phyloP scores from a whole-genome alignment of 2,797 vertebrate species.

The Antennarius maculatus region DNA sequence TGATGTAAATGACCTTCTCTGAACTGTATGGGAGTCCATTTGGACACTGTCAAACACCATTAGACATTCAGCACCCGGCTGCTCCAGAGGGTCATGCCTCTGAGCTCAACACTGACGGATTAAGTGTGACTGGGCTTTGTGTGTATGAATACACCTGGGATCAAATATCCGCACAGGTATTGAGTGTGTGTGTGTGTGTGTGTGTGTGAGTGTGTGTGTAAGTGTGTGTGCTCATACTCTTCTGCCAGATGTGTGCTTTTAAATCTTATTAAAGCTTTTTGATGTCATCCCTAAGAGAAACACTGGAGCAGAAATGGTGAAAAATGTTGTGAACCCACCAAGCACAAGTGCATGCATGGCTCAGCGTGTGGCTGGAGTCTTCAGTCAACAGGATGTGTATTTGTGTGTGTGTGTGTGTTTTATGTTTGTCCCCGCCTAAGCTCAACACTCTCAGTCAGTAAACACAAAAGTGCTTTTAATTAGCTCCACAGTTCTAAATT shows the following conservation, averaged over 20 bases:
- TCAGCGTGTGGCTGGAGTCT: slow-evolving; percentile 3
- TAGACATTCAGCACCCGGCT: slow-evolving; percentile 61
- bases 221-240: not conserved
- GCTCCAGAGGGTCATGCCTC: slow-evolving; percentile 62
- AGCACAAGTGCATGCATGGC: slow-evolving; percentile 5
- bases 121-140: slow-evolving; percentile 49
- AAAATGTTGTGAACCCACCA: slow-evolving; percentile 23
- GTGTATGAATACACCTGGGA: slow-evolving; percentile 20
- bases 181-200: too few relatives aligned
- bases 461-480: slow-evolving; percentile 77
- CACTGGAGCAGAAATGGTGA: not conserved
- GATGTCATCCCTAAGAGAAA: not conserved
- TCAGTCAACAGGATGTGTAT: slow-evolving; percentile 37
- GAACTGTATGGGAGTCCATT: slow-evolving; percentile 73
- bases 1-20: slow-evolving; percentile 74
- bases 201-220: not conserved
- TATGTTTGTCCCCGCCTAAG: slow-evolving; percentile 29
- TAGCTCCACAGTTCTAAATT: slow-evolving; percentile 70
- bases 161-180: slow-evolving; percentile 14
- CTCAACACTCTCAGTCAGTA: slow-evolving; percentile 60
- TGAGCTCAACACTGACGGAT: slow-evolving; percentile 54
- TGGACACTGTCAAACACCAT: slow-evolving; percentile 75
- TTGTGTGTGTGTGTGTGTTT: slow-evolving; percentile 15
- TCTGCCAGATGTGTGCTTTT: not conserved
- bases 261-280: slow-evolving; percentile 9